phyloP scores from a whole-genome alignment of 2,113 vertebrate species.

The Chrysochloris asiatica region DNA sequence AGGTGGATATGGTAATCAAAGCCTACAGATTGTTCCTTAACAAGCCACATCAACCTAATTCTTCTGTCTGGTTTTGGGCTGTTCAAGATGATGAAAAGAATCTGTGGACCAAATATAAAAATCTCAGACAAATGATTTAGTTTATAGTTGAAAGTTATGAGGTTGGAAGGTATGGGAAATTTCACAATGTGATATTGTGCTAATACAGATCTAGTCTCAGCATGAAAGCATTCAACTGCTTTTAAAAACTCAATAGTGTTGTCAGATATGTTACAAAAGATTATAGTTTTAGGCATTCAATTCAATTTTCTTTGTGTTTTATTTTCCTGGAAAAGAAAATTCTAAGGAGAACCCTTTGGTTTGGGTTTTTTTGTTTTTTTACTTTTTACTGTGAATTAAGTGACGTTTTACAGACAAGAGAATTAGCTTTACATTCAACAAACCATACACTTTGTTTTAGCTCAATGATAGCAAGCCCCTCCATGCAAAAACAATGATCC shows the following conservation, averaged over 20 bases:
- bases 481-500: too few relatives aligned
- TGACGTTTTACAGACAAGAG: too few relatives aligned
- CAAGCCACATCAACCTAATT: not conserved
- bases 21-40: too few relatives aligned
- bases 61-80: not conserved
- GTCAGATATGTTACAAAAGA: not conserved
- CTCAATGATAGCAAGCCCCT: too few relatives aligned
- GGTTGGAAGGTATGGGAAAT: not conserved
- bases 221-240: not conserved
- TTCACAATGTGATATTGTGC: rapidly evolving
- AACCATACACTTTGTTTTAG: too few relatives aligned
- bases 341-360: not conserved
- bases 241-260: not conserved
- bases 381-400: too few relatives aligned
- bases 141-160: not conserved
- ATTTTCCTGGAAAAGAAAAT: not conserved
- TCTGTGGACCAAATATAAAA: not conserved
- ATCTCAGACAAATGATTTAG: not conserved
- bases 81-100: not conserved
- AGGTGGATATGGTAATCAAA: too few relatives aligned
- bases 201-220: too few relatives aligned
- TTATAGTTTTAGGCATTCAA: slow-evolving; percentile 19
- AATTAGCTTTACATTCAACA: too few relatives aligned
- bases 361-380: too few relatives aligned
- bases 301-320: not conserved